These are phyloP conservation scores for Forbesichthys agassizii DNA, from an alignment of 2,113 vertebrate species.

Conservation along the genomic window DNA sequence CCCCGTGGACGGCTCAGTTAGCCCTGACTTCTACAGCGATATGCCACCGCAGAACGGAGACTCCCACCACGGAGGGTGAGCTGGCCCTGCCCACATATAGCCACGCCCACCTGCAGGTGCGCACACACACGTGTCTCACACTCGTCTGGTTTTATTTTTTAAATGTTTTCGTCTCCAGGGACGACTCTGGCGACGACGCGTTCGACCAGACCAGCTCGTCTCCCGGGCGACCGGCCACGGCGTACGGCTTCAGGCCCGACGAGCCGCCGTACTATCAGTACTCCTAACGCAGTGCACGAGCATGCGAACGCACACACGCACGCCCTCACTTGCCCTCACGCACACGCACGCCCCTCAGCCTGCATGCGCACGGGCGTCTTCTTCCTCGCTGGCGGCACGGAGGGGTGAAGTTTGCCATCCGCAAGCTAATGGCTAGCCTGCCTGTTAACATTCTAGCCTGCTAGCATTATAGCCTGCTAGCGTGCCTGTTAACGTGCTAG, in stretches of 20 bases:
- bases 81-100: background rate
- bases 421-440: too few species aligned
- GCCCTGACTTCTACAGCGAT: conserved; percentile 90
- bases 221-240: conserved; percentile 85
- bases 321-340: too few species aligned
- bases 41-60: conserved; percentile 88
- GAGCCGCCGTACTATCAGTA: conserved; percentile 87
- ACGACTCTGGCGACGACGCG: conserved; percentile 68
- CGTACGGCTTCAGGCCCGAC: conserved; percentile 89
- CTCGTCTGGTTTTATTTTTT: background rate
- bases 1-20: conserved; percentile 84
- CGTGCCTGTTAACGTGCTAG: too few species aligned
- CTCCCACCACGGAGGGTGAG: conserved; percentile 46
- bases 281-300: conserved; percentile 60
- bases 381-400: too few species aligned
- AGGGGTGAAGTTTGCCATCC: too few species aligned
- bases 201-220: conserved; percentile 78
- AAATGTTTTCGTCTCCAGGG: conserved; percentile 62
- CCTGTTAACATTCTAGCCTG: too few species aligned
- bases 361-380: too few species aligned
- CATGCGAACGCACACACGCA: background rate
- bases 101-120: background rate
- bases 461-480: too few species aligned
- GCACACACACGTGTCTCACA: background rate
- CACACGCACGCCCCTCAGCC: too few species aligned